These are phyloP conservation scores for Microctonus brassicae DNA, from an alignment of 2,888 invertebrate species.

Conservation along the genomic window DNA sequence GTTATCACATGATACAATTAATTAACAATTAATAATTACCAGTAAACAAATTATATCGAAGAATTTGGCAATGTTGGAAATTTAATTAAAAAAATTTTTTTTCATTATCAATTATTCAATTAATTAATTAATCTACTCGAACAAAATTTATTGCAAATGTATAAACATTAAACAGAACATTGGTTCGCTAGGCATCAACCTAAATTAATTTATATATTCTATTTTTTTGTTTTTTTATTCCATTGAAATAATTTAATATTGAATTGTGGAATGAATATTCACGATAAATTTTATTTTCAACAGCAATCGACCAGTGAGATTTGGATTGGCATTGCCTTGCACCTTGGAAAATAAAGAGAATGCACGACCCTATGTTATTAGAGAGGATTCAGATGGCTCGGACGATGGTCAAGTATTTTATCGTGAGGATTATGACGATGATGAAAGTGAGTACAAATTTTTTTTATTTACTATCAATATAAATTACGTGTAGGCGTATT, in stretches of 20 bases:
- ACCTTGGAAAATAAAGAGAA: conserved; percentile 91
- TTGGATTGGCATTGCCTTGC: conserved; percentile 79
- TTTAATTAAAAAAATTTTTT: neutral
- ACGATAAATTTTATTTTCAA: conserved; percentile 50
- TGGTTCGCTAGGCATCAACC: conserved; percentile 58
- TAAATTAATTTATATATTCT: neutral
- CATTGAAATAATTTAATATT: neutral
- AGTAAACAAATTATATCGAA: neutral
- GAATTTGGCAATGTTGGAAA: neutral
- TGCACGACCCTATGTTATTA: conserved; percentile 82
- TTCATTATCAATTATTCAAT: too few relatives aligned
- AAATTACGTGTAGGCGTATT: neutral
- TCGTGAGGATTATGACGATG: conserved; percentile 79
- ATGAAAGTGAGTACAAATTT: conserved; percentile 71
- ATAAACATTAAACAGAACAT: conserved; percentile 56
- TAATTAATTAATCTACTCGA: too few relatives aligned
- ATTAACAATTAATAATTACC: neutral
- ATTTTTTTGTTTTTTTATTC: too few relatives aligned
- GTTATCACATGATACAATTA: conserved; percentile 33
- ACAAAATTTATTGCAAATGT: conserved; percentile 24
- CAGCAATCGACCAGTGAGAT: conserved; percentile 86
- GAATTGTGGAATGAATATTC: neutral
- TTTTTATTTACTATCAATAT: neutral
- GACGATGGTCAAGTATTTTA: conserved; percentile 78
- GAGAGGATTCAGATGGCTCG: conserved; percentile 76